Percentiles rank a stretch among this genome's conserved stretches.
These are phyloP conservation scores for Dendrocopos noguchii DNA, from an alignment of 2,113 vertebrate genomes.

Conservation along the genomic window DNA sequence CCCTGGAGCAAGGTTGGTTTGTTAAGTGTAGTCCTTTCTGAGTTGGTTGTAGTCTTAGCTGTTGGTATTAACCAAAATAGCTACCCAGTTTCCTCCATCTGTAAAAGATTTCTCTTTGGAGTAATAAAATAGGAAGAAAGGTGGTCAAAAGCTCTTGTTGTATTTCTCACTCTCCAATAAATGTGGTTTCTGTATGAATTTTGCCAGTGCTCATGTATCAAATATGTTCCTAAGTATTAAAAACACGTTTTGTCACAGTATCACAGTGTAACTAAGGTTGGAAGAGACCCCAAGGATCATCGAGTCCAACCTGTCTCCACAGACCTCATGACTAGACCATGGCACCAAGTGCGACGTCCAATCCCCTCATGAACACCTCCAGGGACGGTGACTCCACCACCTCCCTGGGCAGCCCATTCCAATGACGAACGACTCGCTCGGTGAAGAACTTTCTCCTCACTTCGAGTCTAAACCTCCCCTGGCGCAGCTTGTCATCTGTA, in stretches of 20 bases:
- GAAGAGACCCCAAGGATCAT: no score
- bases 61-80: not conserved
- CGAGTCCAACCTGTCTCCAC: no score
- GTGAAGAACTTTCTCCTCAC: no score
- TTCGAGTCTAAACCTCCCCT: no score
- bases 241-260: not conserved
- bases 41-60: not conserved
- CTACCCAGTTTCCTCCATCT: not conserved
- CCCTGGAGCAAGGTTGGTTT: not conserved
- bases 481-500: no score
- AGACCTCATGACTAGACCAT: no score
- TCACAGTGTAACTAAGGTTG: no score
- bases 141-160: not conserved
- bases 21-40: not conserved
- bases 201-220: not conserved
- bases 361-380: no score
- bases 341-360: no score
- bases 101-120: constrained; percentile 6
- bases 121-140: constrained; percentile 3
- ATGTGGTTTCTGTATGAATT: not conserved
- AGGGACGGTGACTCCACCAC: no score
- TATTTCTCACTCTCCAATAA: not conserved
- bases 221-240: not conserved
- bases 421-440: no score
- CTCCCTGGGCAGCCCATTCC: no score